A percentile compares a stretch with the other conserved stretches of the same genome.
Evolutionary conservation across 2,113 vertebrate species (phyloP).

Genomic region (Oxyruncus cristatus): DNA sequence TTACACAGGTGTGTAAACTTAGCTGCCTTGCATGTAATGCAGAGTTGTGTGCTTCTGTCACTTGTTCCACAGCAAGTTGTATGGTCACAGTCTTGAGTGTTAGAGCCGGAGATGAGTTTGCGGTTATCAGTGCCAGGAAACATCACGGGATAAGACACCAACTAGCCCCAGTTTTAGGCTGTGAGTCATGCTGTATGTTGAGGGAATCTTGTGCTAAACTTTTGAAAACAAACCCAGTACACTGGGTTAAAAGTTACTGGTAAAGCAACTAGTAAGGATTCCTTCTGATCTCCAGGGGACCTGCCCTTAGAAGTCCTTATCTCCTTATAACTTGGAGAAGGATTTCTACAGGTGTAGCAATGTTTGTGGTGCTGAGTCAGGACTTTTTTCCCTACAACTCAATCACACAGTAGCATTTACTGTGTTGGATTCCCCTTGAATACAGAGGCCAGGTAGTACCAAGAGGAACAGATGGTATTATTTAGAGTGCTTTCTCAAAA

Average conservation of each 20-base stretch:
- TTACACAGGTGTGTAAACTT: background rate
- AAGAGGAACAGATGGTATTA: background rate
- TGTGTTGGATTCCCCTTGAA: background rate
- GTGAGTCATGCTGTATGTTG: background rate
- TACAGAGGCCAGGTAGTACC: background rate
- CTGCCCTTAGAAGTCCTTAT: background rate
- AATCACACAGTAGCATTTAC: background rate
- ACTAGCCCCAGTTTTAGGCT: background rate
- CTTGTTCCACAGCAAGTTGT: background rate
- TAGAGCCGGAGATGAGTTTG: background rate
- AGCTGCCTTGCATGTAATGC: background rate
- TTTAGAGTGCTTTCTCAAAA: background rate
- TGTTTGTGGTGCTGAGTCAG: background rate
- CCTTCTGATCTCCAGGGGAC: background rate
- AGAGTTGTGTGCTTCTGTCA: fast-evolving
- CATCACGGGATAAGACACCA: background rate
- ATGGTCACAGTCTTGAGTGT: background rate
- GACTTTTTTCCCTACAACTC: background rate
- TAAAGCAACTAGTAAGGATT: background rate
- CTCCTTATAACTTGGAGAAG: background rate
- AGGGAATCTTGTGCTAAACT: background rate
- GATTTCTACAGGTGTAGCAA: background rate
- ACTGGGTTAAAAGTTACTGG: background rate
- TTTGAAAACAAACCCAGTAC: background rate
- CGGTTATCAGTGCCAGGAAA: background rate